Conservation (phyloP, 92 coral and sea anemone genomes). For the Epizoanthus fatuus region DNA sequence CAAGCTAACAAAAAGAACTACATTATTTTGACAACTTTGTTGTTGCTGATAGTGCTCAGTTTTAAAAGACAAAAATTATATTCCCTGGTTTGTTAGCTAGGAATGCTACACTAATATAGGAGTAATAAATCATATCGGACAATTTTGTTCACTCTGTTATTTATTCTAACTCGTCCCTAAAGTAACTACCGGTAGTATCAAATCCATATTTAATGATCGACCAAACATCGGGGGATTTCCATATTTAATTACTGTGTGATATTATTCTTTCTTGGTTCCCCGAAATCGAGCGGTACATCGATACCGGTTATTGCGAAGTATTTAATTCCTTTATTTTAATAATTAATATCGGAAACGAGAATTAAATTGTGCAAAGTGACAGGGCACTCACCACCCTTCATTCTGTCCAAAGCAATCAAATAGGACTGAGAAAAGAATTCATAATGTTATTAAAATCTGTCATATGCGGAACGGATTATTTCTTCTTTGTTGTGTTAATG, state of each 20-base stretch:
- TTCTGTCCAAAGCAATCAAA: constrained; percentile 47
- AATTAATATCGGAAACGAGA: constrained; percentile 51
- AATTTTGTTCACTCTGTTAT: no score
- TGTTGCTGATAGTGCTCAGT: neutral
- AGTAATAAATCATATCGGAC: no score
- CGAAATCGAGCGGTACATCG: neutral
- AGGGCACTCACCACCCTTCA: constrained; percentile 28
- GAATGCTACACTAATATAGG: no score
- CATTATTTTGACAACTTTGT: neutral
- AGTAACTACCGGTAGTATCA: no score
- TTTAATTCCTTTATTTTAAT: constrained; percentile 25
- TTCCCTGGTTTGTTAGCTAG: neutral
- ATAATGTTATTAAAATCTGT: constrained; percentile 44
- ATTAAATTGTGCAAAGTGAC: constrained; percentile 28
- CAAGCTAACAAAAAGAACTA: neutral
- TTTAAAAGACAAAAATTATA: neutral
- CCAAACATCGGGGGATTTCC: no score
- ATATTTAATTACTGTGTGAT: no score
- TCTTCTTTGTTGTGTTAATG: constrained; percentile 12
- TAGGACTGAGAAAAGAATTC: constrained; percentile 26
- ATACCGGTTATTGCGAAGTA: constrained; percentile 21
- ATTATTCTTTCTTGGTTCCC: no score
- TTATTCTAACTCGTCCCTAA: no score
- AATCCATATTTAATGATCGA: no score
- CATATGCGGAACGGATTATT: constrained; percentile 28